phyloP scores from a whole-genome alignment of 2,113 vertebrate species.

The Sceloporus tristichus region DNA sequence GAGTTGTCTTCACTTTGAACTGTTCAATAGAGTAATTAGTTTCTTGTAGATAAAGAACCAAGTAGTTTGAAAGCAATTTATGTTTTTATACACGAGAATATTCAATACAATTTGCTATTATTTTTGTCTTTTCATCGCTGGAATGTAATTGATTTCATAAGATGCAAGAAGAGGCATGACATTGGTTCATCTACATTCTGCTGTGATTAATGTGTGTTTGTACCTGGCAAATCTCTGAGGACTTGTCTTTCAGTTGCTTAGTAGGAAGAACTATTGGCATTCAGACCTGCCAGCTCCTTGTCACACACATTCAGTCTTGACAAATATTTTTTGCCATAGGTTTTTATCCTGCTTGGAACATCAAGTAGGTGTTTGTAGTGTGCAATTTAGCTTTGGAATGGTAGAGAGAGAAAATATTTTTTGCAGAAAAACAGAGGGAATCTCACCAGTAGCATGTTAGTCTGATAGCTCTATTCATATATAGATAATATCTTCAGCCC shows the following conservation, averaged over 20 bases:
- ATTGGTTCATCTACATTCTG: neutral
- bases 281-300: neutral
- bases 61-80: slow-evolving; percentile 35
- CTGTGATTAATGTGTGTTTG: neutral
- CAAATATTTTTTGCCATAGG: neutral
- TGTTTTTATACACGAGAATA: slow-evolving; percentile 36
- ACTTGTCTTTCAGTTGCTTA: neutral
- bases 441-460: neutral
- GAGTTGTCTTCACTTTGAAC: slow-evolving; percentile 48
- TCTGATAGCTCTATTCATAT: neutral
- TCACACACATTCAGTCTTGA: neutral
- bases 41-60: neutral
- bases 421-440: neutral
- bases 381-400: neutral
- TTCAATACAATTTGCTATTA: slow-evolving; percentile 43
- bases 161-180: slow-evolving; percentile 20
- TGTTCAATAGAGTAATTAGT: slow-evolving; percentile 34
- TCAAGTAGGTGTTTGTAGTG: neutral
- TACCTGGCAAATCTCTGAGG: neutral
- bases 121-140: slow-evolving; percentile 28
- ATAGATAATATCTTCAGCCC: neutral
- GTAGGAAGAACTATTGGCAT: neutral
- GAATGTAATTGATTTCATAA: slow-evolving; percentile 25
- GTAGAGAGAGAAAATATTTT: neutral
- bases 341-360: neutral